These are phyloP conservation scores for Noctua fimbriata DNA, from an alignment of 2,888 invertebrate genomes.

Conservation along the genomic window DNA sequence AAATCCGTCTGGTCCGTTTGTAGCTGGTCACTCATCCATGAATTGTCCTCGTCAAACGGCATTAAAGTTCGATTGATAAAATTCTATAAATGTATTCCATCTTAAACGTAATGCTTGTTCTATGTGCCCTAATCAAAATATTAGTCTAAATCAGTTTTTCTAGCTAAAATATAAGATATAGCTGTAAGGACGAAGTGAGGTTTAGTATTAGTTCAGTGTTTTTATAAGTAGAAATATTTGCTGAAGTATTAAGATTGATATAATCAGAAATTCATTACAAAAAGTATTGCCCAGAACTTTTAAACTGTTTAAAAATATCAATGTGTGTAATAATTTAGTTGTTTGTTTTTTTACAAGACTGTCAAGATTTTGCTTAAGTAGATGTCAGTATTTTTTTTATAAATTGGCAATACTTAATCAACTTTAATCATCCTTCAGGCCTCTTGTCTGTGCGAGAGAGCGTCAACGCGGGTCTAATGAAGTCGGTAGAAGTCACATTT, in stretches of 20 bases:
- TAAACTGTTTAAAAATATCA: neutral
- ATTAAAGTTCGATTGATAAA: neutral
- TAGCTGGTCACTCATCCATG: neutral
- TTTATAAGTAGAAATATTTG: constrained; percentile 40
- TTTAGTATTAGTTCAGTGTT: constrained; percentile 60
- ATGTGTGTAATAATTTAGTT: too few relatives aligned
- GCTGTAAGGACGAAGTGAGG: constrained; percentile 62
- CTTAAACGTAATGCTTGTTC: constrained; percentile 29
- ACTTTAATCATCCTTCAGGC: too few relatives aligned
- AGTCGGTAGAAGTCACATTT: too few relatives aligned
- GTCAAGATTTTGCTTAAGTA: neutral
- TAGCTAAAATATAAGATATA: constrained; percentile 61
- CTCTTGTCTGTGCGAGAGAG: too few relatives aligned
- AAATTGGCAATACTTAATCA: too few relatives aligned
- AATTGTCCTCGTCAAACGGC: neutral
- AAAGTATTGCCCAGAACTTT: neutral
- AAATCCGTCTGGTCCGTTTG: too few relatives aligned
- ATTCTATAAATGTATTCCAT: constrained; percentile 33
- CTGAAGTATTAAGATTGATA: constrained; percentile 47
- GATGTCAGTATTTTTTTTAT: too few relatives aligned
- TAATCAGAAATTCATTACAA: neutral
- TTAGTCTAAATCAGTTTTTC: constrained; percentile 68
- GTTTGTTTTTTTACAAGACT: neutral
- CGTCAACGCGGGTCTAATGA: too few relatives aligned
- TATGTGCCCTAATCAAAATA: constrained; percentile 49